Evolutionary conservation across 2,888 invertebrate genomes (phyloP).

Genomic region (Neoascia interrupta): DNA sequence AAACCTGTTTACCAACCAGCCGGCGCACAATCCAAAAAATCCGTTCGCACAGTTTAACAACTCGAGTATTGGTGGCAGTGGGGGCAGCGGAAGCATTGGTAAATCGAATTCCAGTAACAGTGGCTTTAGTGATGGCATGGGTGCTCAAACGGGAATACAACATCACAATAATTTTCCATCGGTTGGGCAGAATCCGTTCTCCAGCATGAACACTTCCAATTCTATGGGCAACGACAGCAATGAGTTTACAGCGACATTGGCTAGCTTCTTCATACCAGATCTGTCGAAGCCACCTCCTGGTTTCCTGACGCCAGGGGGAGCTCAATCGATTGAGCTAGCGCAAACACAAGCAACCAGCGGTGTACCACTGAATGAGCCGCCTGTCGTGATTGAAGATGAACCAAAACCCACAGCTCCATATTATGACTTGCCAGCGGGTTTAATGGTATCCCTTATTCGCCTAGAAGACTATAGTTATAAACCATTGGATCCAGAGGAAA

Average conservation of each 20-base stretch:
- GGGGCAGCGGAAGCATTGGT: slow-evolving; percentile 75
- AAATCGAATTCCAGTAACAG: slow-evolving; percentile 75
- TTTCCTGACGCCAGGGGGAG: slow-evolving; percentile 80
- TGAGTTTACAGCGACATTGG: slow-evolving; percentile 77
- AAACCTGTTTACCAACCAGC: slow-evolving; percentile 38
- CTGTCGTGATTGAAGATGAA: slow-evolving; percentile 83
- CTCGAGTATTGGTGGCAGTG: slow-evolving; percentile 79
- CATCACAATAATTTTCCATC: slow-evolving; percentile 43
- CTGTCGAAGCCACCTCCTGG: slow-evolving; percentile 93
- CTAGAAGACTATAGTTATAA: slow-evolving; percentile 94
- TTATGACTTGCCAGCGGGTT: slow-evolving; percentile 97
- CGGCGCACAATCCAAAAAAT: slow-evolving; percentile 38
- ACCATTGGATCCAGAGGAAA: slow-evolving; percentile 92
- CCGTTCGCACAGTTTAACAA: slow-evolving; percentile 55
- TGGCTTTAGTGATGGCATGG: background rate
- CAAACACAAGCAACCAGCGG: slow-evolving; percentile 38
- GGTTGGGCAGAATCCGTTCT: slow-evolving; percentile 38
- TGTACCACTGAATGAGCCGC: background rate
- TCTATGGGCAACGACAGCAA: slow-evolving; percentile 74
- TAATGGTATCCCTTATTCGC: slow-evolving; percentile 98
- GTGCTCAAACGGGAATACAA: slow-evolving; percentile 35
- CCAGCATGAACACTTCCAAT: slow-evolving; percentile 17
- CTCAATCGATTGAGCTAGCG: slow-evolving; percentile 66
- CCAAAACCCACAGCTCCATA: slow-evolving; percentile 95
- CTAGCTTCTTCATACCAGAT: slow-evolving; percentile 86